Conservation (phyloP, 2,888 invertebrate genomes). For the Eustalomyia histrio region DNA sequence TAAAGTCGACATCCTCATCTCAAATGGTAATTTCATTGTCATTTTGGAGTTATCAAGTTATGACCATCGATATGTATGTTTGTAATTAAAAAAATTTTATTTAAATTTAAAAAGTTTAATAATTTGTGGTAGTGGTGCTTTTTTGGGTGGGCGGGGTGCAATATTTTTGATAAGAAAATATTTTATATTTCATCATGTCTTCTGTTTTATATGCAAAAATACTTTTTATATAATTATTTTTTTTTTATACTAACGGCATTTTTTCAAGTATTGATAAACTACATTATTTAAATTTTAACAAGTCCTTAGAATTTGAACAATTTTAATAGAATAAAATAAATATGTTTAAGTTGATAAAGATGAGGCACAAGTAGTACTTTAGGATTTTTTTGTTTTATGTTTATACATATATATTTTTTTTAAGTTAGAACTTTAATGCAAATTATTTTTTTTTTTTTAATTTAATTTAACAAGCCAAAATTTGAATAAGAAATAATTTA, state of each 20-base stretch:
- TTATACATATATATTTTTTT: too few relatives aligned
- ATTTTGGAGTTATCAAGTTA: too few relatives aligned
- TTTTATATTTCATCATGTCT: not conserved
- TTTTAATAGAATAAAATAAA: constrained; percentile 33
- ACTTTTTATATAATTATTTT: constrained; percentile 17
- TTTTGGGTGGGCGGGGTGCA: constrained; percentile 64
- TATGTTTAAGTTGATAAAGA: constrained; percentile 53
- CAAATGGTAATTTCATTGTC: too few relatives aligned
- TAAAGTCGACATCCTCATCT: too few relatives aligned
- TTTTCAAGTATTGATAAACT: constrained; percentile 36
- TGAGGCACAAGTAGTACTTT: constrained; percentile 65
- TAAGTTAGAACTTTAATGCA: constrained; percentile 1
- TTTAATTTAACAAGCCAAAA: constrained; percentile 45
- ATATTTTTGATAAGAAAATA: constrained; percentile 53
- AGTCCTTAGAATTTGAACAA: constrained; percentile 62
- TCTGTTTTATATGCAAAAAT: constrained; percentile 8
- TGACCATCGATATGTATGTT: not conserved
- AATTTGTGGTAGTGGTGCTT: constrained; percentile 61
- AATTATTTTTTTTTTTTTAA: constrained; percentile 22
- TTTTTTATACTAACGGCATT: not conserved
- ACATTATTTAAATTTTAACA: constrained; percentile 57
- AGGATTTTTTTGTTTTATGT: constrained; percentile 33
- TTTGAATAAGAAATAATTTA: constrained; percentile 42
- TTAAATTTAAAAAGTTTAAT: constrained; percentile 4
- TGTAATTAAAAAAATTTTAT: not conserved